Evolutionary conservation across 1,140 invertebrate genomes (phyloP).

Genomic region (Belonocnema kinseyi): DNA sequence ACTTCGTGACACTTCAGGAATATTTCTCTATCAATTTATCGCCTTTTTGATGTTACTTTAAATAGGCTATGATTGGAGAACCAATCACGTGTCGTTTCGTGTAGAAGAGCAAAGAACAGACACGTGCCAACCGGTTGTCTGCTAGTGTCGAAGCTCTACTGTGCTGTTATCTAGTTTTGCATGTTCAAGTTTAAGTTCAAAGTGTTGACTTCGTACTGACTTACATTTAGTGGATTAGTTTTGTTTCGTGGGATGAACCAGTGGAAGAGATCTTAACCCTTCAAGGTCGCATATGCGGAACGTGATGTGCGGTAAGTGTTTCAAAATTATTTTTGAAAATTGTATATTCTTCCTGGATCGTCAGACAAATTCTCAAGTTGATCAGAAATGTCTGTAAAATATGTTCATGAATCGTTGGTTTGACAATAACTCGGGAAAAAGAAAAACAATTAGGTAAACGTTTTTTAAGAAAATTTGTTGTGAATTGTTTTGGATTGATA

Average conservation of each 20-base stretch:
- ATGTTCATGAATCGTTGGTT: not conserved
- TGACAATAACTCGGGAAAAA: too few relatives aligned
- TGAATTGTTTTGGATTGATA: too few relatives aligned
- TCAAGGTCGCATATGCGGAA: conserved; percentile 14
- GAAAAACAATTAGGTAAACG: too few relatives aligned
- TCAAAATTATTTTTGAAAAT: not conserved
- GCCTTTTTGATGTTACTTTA: too few relatives aligned
- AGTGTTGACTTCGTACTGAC: not conserved
- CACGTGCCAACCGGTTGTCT: conserved; percentile 1
- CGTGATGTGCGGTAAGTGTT: conserved; percentile 51
- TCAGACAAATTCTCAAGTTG: too few relatives aligned
- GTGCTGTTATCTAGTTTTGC: conserved; percentile 27
- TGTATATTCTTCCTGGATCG: too few relatives aligned
- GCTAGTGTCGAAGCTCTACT: not conserved
- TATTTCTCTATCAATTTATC: too few relatives aligned
- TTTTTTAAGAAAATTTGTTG: too few relatives aligned
- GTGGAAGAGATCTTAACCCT: conserved; percentile 18
- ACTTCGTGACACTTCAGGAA: too few relatives aligned
- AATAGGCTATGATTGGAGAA: not conserved
- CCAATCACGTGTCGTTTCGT: conserved; percentile 1
- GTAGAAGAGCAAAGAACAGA: not conserved
- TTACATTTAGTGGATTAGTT: conserved; percentile 8
- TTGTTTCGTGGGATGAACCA: conserved; percentile 17
- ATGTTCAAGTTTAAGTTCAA: conserved; percentile 28
- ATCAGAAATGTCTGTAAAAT: too few relatives aligned